A percentile compares a stretch with the other conserved stretches of the same genome.
Evolutionary conservation across 92 coral and sea anemone genomes (phyloP).

Genomic region (Epizoanthus illoricatus): DNA sequence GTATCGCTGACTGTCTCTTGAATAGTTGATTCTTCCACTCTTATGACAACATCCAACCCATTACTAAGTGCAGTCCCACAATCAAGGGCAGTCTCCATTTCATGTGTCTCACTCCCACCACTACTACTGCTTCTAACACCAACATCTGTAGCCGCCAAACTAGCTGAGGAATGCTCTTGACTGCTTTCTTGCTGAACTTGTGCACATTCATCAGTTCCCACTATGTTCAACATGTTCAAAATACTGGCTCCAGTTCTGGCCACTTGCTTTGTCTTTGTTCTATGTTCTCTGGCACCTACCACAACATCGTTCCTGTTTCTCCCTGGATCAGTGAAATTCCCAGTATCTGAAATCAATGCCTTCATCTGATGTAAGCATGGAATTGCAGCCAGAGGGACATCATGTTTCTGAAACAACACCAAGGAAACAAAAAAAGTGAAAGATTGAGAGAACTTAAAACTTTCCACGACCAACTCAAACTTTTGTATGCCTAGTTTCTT

Average conservation of each 20-base stretch:
- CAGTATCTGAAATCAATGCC: constrained; percentile 41
- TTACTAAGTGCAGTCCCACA: constrained; percentile 27
- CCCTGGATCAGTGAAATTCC: background rate
- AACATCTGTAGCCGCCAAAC: background rate
- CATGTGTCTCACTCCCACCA: background rate
- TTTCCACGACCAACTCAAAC: too few relatives aligned
- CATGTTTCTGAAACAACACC: constrained; percentile 75
- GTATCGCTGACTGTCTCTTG: background rate
- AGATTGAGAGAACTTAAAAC: too few relatives aligned
- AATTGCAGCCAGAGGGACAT: constrained; percentile 91
- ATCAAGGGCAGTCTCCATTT: background rate
- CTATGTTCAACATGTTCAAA: constrained; percentile 53
- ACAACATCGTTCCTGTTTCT: background rate
- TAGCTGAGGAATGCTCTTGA: background rate
- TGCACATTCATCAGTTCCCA: constrained; percentile 9
- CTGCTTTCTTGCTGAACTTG: background rate
- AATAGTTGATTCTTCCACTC: constrained; percentile 8
- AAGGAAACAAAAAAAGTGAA: too few relatives aligned
- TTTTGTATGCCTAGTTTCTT: too few relatives aligned
- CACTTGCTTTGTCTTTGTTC: background rate
- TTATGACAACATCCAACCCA: constrained; percentile 52
- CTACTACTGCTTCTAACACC: background rate
- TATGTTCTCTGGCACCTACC: background rate
- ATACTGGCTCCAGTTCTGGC: constrained; percentile 24
- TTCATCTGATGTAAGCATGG: constrained; percentile 90